These are phyloP conservation scores for Philotrypesis tridentata DNA, from an alignment of 1,140 invertebrate genomes.

Conservation along the genomic window DNA sequence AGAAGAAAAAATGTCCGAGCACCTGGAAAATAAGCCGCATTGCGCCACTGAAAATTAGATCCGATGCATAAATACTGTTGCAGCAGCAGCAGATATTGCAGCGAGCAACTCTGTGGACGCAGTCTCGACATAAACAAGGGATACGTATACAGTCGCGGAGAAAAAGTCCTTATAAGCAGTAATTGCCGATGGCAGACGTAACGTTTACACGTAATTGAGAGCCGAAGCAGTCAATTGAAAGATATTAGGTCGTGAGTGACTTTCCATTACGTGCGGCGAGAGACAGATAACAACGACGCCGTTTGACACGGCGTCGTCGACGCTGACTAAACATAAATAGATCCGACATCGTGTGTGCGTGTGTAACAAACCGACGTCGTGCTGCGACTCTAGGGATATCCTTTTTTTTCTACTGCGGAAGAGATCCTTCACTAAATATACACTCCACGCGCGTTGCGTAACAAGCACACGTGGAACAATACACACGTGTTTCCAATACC, in stretches of 20 bases:
- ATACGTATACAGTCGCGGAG: not conserved
- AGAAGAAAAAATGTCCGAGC: not conserved
- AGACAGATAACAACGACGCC: not conserved
- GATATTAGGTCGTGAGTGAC: not conserved
- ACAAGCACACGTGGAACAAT: slow-evolving; percentile 11
- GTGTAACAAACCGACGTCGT: slow-evolving; percentile 4
- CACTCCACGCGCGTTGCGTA: not conserved
- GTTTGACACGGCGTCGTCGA: not conserved
- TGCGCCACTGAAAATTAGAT: not conserved
- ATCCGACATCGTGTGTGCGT: not conserved
- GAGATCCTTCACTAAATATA: not conserved
- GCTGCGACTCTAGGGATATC: not conserved
- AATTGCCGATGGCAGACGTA: not conserved
- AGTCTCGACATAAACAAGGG: no score
- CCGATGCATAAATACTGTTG: not conserved
- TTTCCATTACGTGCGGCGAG: not conserved
- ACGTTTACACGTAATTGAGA: not conserved
- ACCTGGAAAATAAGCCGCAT: not conserved
- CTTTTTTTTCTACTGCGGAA: slow-evolving; percentile 10
- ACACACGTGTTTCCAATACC: no score
- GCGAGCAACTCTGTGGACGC: no score
- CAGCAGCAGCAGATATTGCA: not conserved
- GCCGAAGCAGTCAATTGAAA: slow-evolving; percentile 17
- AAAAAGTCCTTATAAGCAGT: not conserved
- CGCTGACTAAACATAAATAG: slow-evolving; percentile 41